Evolutionary conservation across 2,113 vertebrate genomes (phyloP).

Genomic region (Ceuthmochares aereus): DNA sequence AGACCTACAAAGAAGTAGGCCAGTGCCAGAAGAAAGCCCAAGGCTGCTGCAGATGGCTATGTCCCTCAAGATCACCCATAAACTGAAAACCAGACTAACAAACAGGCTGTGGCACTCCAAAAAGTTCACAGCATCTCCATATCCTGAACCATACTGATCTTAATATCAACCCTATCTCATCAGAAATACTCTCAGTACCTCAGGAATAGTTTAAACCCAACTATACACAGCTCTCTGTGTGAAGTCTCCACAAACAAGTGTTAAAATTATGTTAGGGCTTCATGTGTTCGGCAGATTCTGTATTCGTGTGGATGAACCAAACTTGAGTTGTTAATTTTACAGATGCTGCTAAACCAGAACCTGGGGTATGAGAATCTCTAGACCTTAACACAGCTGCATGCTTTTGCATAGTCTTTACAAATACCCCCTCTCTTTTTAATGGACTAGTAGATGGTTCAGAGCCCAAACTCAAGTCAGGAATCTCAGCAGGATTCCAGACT

Average conservation of each 20-base stretch:
- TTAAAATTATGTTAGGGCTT: slow-evolving; percentile 2
- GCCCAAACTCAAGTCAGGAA: not conserved
- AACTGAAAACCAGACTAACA: not conserved
- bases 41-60: not conserved
- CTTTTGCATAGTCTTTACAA: slow-evolving; percentile 5
- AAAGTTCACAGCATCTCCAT: not conserved
- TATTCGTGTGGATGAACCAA: not conserved
- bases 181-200: not conserved
- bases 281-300: slow-evolving; percentile 40
- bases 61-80: not conserved
- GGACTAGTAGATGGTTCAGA: not conserved
- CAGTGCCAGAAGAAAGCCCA: not conserved
- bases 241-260: slow-evolving; percentile 13
- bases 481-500: not conserved
- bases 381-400: not conserved
- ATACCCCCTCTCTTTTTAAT: not conserved
- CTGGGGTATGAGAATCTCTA: not conserved
- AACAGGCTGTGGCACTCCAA: not conserved
- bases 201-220: not conserved
- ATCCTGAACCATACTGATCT: not conserved
- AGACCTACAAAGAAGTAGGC: not conserved
- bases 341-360: slow-evolving; percentile 26
- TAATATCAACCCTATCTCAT: not conserved
- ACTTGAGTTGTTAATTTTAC: slow-evolving; percentile 31
- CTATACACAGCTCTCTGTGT: not conserved